Evolutionary conservation across 2,113 vertebrate species (phyloP).

Genomic region (Opisthocomus hoazin): DNA sequence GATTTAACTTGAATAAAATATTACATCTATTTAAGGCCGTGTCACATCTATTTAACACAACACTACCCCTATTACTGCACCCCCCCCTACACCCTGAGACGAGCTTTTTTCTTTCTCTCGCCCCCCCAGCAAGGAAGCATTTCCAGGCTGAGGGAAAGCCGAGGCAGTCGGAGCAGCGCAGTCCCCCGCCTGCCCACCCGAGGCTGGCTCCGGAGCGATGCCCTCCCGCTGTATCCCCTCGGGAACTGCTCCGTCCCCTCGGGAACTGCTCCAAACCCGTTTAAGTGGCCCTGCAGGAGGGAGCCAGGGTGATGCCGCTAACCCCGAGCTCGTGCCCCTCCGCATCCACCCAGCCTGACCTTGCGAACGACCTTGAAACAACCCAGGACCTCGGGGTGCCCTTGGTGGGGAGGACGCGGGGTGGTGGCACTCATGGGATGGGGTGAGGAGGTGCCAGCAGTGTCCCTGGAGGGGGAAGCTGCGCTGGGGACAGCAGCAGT

Average conservation of each 20-base stretch:
- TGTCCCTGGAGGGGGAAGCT: background rate
- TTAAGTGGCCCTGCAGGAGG: background rate
- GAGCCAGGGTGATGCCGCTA: rapidly evolving
- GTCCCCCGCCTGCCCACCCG: rapidly evolving
- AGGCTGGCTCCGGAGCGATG: rapidly evolving
- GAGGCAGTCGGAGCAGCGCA: background rate
- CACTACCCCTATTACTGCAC: background rate
- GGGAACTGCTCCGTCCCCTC: background rate
- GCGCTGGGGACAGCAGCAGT: background rate
- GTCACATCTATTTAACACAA: background rate
- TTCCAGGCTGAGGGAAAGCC: rapidly evolving
- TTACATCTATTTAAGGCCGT: background rate
- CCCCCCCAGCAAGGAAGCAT: background rate
- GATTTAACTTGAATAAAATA: background rate
- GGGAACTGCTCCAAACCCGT: background rate
- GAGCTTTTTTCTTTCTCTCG: background rate
- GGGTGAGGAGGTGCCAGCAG: background rate
- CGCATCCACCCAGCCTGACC: background rate
- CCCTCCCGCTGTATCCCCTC: background rate
- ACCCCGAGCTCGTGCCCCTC: rapidly evolving
- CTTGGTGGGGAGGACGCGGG: background rate
- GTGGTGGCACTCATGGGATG: background rate
- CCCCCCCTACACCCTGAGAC: rapidly evolving
- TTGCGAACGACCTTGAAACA: background rate
- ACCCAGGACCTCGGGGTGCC: background rate